These are phyloP conservation scores for Xiphophorus couchianus DNA, from an alignment of 2,113 vertebrate genomes.

Conservation along the genomic window DNA sequence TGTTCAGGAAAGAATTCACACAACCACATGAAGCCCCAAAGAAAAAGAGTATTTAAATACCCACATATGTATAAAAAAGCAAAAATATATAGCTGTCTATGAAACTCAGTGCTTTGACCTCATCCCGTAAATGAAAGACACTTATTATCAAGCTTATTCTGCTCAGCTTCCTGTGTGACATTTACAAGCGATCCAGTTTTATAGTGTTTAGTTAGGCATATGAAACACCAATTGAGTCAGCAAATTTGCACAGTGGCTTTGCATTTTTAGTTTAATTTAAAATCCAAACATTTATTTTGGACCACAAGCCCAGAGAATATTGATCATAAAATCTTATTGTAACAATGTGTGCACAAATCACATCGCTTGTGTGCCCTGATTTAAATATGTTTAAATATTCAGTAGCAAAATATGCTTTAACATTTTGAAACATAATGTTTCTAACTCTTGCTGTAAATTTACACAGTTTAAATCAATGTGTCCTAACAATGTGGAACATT, in stretches of 20 bases:
- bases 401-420: slow-evolving; percentile 15
- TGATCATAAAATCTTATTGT: slow-evolving; percentile 51
- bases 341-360: slow-evolving; percentile 9
- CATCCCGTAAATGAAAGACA: slow-evolving; percentile 18
- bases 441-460: slow-evolving; percentile 10
- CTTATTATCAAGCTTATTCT: background rate
- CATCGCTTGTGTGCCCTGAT: slow-evolving; percentile 17
- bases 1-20: too few species aligned
- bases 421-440: background rate
- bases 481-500: background rate
- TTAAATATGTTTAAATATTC: slow-evolving; percentile 25
- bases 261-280: slow-evolving; percentile 53
- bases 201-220: slow-evolving; percentile 15
- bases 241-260: slow-evolving; percentile 51
- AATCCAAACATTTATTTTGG: slow-evolving; percentile 59
- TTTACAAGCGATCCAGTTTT: slow-evolving; percentile 34
- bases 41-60: background rate
- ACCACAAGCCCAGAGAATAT: slow-evolving; percentile 19
- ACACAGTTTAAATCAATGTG: background rate
- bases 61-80: background rate
- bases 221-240: slow-evolving; percentile 35
- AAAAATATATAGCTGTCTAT: too few species aligned
- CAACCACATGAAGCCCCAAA: too few species aligned
- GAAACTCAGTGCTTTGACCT: slow-evolving; percentile 1
- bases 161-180: slow-evolving; percentile 30